Percentiles rank a stretch among this genome's conserved stretches.
phyloP scores from a whole-genome alignment of 1,140 invertebrate species.

The Anagrus nilaparvatae region DNA sequence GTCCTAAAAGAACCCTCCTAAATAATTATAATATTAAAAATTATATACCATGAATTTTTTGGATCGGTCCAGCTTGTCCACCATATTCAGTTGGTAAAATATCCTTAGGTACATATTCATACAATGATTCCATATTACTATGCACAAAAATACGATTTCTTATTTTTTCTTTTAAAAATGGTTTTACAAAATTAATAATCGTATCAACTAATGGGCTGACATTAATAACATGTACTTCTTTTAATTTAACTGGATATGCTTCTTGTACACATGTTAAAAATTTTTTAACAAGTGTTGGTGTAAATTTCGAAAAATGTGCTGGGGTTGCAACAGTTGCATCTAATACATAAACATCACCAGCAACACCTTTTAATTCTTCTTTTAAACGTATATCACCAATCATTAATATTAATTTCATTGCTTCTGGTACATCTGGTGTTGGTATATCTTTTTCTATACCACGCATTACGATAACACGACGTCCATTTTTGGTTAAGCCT shows the following conservation, averaged over 20 bases:
- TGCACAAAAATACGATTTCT: conserved; percentile 71
- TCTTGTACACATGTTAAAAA: conserved; percentile 75
- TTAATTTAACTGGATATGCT: conserved; percentile 75
- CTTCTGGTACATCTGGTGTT: conserved; percentile 51
- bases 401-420: conserved; percentile 72
- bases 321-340: conserved; percentile 65
- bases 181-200: conserved; percentile 73
- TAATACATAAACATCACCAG: conserved; percentile 69
- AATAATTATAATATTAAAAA: too few relatives aligned
- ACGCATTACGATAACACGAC: conserved; percentile 62
- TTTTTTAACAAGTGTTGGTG: conserved; percentile 64
- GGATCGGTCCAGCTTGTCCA: conserved; percentile 58
- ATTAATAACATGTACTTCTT: conserved; percentile 77
- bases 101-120: conserved; percentile 65
- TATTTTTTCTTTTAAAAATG: conserved; percentile 78
- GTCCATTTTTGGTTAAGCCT: conserved; percentile 64
- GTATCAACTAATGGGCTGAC: conserved; percentile 70
- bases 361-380: conserved; percentile 65
- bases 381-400: conserved; percentile 68
- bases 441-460: conserved; percentile 50
- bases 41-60: conserved; percentile 58
- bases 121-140: conserved; percentile 58
- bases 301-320: conserved; percentile 64
- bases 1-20: too few relatives aligned
- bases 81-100: conserved; percentile 73